phyloP scores from a whole-genome alignment of 1,140 invertebrate genomes.

The Cecropterus lyciades region DNA sequence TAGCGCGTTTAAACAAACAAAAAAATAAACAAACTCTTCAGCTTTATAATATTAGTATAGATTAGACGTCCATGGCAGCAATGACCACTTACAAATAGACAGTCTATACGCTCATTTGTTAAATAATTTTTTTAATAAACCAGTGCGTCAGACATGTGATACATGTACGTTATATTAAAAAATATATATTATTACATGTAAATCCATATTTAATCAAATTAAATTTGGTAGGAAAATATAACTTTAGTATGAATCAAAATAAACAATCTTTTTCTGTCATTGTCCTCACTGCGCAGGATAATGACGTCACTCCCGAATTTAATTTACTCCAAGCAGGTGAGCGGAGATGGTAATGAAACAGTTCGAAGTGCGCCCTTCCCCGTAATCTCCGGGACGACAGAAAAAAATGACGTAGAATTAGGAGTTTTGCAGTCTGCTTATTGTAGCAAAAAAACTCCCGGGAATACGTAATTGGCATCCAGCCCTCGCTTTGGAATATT shows the following conservation, averaged over 20 bases:
- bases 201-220: constrained; percentile 4
- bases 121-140: no score
- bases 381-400: constrained; percentile 46
- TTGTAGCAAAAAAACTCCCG: constrained; percentile 42
- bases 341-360: constrained; percentile 23
- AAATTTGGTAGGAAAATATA: neutral
- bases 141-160: no score
- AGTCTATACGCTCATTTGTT: no score
- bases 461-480: constrained; percentile 51
- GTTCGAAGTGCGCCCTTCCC: constrained; percentile 34
- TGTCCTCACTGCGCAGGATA: constrained; percentile 1
- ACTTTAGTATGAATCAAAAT: constrained; percentile 3
- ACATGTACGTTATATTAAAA: no score
- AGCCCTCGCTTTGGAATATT: constrained; percentile 39
- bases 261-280: constrained; percentile 11
- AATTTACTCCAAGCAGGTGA: constrained; percentile 27
- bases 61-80: no score
- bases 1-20: no score
- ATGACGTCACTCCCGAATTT: constrained; percentile 17
- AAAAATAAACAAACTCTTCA: no score
- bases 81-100: no score
- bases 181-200: neutral
- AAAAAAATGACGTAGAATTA: constrained; percentile 47
- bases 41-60: no score
- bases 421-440: constrained; percentile 41